Evolutionary conservation across 1,140 invertebrate species (phyloP), one percentile per base, ranked within the genome.

Genomic region (Euura lappo): DNA sequence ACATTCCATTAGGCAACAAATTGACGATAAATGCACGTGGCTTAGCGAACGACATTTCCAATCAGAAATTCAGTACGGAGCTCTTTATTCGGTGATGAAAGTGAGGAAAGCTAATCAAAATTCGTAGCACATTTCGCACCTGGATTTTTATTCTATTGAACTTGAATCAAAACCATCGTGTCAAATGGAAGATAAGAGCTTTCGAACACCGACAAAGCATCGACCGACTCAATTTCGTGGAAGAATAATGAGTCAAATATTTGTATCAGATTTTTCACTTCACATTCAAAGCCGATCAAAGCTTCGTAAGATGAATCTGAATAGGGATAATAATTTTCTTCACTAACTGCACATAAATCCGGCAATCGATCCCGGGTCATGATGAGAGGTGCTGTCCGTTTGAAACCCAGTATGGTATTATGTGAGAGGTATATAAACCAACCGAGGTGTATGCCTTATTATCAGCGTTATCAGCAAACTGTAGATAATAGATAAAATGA

Each of bases 331-430:
- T 28, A 8, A 51, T 51, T 51, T 8, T 7, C 69, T 46, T 76
- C 77, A 87, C 86, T 82, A 81, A 88, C 86, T 8, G 84, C 81
- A 76, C 76, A 78, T 72, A 88, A 82, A 71, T 88, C 85, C 2
- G 80, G 77, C 77, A 87, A 79, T 68, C 87, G 85, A 80, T 88
- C 87, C 71, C 86, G 85, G 60, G 86, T 77, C 87, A 88, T 87
- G 78, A 70, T 82, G 13, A 67, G n/a, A 28, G 28, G 28, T 28
- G 28, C 0, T 28, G 28, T 28, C 28, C 28, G 28, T 28, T 72
- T 45, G 10, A 51, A 2, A 51, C 47, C 44, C 68, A 45, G 68
- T 43, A 28, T 44, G 4, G 44, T 44, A 8, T n/a, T 51, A 51
- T 8, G 47, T 2, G 47, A 51, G 47, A 51, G 11, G 47, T 51